These are phyloP conservation scores for Trisateles emortualis DNA, from an alignment of 2,888 invertebrate species.

Conservation along the genomic window DNA sequence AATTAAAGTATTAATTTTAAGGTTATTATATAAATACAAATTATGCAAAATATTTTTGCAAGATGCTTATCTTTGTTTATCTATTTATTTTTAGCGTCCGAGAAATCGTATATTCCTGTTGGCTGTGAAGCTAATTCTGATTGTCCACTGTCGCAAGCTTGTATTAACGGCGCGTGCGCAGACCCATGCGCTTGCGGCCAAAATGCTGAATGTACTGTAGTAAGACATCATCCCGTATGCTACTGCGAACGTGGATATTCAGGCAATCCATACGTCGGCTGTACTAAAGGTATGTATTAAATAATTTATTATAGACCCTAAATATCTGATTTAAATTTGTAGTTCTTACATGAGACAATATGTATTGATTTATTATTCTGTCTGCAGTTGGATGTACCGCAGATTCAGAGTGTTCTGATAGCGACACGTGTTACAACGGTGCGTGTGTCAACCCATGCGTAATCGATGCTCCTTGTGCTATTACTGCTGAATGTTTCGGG, in stretches of 20 bases:
- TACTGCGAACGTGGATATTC: constrained; percentile 93
- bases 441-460: constrained; percentile 94
- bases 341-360: neutral
- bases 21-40: too few relatives aligned
- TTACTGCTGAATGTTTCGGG: constrained; percentile 94
- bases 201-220: constrained; percentile 93
- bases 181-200: constrained; percentile 95
- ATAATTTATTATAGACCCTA: too few relatives aligned
- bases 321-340: neutral
- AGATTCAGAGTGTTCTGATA: constrained; percentile 93
- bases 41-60: too few relatives aligned
- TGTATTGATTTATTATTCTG: constrained; percentile 19
- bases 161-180: constrained; percentile 92
- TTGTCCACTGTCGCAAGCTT: constrained; percentile 93
- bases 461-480: constrained; percentile 92
- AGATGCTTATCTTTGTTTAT: too few relatives aligned
- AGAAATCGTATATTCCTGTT: constrained; percentile 83
- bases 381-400: constrained; percentile 93
- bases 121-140: constrained; percentile 93
- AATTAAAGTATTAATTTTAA: too few relatives aligned
- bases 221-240: constrained; percentile 95
- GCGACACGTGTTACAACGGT: constrained; percentile 93
- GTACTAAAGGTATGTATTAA: constrained; percentile 89
- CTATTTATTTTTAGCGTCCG: constrained; percentile 77
- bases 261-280: constrained; percentile 94